Evolutionary conservation across 35 echinoderm and acorn worm species (phyloP).

Genomic region (Ptychodera flava): DNA sequence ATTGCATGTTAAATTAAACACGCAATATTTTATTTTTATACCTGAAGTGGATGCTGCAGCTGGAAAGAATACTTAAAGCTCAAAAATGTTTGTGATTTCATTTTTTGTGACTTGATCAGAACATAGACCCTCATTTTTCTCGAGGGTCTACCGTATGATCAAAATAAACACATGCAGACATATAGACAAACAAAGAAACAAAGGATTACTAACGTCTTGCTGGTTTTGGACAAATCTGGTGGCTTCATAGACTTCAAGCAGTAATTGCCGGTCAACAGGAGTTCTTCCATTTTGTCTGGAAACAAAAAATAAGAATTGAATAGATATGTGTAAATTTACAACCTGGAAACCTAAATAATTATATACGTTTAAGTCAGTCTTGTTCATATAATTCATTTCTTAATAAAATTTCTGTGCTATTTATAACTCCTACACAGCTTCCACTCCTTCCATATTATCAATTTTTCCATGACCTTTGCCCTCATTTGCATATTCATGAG

Average conservation of each 20-base stretch:
- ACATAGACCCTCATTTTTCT: too few relatives aligned
- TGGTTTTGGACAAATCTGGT: neutral
- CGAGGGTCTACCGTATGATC: too few relatives aligned
- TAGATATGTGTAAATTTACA: neutral
- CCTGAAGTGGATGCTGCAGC: too few relatives aligned
- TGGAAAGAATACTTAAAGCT: too few relatives aligned
- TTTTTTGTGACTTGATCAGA: too few relatives aligned
- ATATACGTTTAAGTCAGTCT: neutral
- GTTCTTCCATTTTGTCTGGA: neutral
- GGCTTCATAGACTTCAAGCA: slow-evolving; percentile 10
- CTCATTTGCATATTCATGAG: too few relatives aligned
- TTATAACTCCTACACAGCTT: neutral
- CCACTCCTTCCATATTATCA: neutral
- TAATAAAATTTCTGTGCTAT: neutral
- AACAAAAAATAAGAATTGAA: neutral
- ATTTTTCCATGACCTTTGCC: too few relatives aligned
- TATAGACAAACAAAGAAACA: too few relatives aligned
- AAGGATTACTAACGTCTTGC: slow-evolving; percentile 21
- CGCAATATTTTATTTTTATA: too few relatives aligned
- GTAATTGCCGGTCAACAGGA: slow-evolving; percentile 3
- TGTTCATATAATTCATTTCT: neutral
- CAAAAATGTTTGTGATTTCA: too few relatives aligned
- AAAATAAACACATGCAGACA: too few relatives aligned
- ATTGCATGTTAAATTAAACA: too few relatives aligned
- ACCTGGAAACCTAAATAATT: neutral